Evolutionary conservation across 2,797 vertebrate genomes (phyloP).

Genomic region (Intellagama lesueurii): DNA sequence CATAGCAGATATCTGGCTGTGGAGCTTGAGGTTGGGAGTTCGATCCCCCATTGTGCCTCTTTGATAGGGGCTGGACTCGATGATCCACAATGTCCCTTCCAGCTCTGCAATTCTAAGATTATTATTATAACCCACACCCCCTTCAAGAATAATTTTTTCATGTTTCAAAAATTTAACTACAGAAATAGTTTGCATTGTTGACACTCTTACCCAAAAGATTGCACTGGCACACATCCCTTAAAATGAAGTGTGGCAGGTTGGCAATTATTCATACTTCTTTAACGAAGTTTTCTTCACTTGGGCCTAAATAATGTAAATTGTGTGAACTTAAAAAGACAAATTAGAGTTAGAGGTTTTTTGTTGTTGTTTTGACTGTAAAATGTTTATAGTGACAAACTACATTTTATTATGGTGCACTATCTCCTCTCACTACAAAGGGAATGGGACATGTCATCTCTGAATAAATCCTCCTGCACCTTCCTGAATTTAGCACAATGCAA

Average conservation of each 20-base stretch:
- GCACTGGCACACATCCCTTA: background rate
- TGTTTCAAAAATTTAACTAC: background rate
- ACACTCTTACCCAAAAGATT: background rate
- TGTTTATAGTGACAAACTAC: background rate
- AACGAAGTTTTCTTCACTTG: background rate
- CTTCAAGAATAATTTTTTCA: background rate
- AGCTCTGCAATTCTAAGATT: too few species aligned
- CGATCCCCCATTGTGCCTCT: too few species aligned
- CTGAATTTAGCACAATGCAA: background rate
- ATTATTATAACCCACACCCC: background rate
- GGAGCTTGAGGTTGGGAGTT: too few species aligned
- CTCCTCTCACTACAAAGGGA: background rate
- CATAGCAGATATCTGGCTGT: background rate
- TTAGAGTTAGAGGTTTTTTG: background rate
- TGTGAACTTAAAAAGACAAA: background rate
- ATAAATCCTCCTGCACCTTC: background rate
- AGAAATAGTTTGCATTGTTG: background rate
- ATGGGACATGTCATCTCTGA: background rate
- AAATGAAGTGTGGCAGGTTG: background rate
- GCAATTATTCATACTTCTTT: background rate
- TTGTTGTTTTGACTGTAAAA: background rate
- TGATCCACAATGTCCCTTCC: too few species aligned
- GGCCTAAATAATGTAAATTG: background rate
- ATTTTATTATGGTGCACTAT: background rate
- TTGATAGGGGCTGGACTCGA: too few species aligned